phyloP scores from a whole-genome alignment of 1,140 invertebrate species.

The Pachyrhynchus sulphureomaculatus region DNA sequence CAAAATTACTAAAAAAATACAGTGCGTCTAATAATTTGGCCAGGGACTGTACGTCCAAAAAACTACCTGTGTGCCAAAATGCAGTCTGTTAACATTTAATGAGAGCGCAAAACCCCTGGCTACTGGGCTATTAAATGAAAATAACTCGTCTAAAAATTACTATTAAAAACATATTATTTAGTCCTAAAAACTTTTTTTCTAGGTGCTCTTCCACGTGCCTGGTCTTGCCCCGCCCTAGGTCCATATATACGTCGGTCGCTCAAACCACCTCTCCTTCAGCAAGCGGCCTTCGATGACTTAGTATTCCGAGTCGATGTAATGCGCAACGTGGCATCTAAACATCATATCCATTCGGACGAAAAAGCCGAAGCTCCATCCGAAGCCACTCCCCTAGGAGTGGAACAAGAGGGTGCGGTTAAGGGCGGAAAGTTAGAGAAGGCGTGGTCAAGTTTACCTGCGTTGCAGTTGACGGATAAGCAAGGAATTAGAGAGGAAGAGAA shows the following conservation, averaged over 20 bases:
- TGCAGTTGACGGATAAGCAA: slow-evolving; percentile 31
- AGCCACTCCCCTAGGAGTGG: slow-evolving; percentile 63
- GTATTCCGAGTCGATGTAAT: slow-evolving; percentile 81
- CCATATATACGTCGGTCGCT: slow-evolving; percentile 56
- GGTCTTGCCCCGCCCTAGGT: slow-evolving; percentile 53
- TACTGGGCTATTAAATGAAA: too few species aligned
- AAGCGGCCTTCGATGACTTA: slow-evolving; percentile 81
- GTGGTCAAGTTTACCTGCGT: slow-evolving; percentile 42
- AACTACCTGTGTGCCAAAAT: too few species aligned
- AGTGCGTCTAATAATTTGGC: too few species aligned
- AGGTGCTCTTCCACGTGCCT: slow-evolving; percentile 48
- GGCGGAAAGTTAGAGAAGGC: slow-evolving; percentile 20
- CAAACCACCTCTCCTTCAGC: slow-evolving; percentile 72
- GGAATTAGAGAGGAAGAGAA: slow-evolving; percentile 23
- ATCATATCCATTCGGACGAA: slow-evolving; percentile 50
- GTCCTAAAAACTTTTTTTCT: too few species aligned
- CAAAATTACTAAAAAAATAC: too few species aligned
- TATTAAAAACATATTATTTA: too few species aligned
- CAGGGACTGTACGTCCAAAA: too few species aligned
- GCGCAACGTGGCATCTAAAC: slow-evolving; percentile 72
- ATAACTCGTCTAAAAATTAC: too few species aligned
- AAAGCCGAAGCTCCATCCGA: not conserved
- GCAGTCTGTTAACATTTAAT: too few species aligned
- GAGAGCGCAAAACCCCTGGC: too few species aligned
- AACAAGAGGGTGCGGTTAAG: slow-evolving; percentile 55